These are phyloP conservation scores for Tipula unca DNA, from an alignment of 2,888 invertebrate genomes.

Conservation along the genomic window DNA sequence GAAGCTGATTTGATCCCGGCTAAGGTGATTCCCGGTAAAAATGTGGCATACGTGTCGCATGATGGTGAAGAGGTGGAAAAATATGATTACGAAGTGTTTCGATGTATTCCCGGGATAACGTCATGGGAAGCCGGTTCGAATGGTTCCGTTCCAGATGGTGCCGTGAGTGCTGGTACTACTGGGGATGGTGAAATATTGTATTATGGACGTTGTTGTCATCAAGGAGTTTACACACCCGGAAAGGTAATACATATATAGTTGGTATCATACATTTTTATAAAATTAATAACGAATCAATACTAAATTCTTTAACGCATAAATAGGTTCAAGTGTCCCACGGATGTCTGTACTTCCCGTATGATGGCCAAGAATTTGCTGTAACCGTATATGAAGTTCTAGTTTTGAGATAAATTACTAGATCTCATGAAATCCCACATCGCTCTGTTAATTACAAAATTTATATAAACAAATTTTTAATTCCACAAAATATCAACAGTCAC, in stretches of 20 bases:
- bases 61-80: constrained; percentile 55
- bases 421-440: too few relatives aligned
- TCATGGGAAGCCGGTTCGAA: constrained; percentile 54
- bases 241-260: constrained; percentile 55
- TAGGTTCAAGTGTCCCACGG: constrained; percentile 57
- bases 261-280: too few relatives aligned
- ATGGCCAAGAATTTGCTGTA: constrained; percentile 55
- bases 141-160: constrained; percentile 55
- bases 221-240: constrained; percentile 59
- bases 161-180: constrained; percentile 56
- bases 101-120: constrained; percentile 52
- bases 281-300: not conserved
- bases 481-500: too few relatives aligned
- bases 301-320: too few relatives aligned
- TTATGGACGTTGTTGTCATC: constrained; percentile 56
- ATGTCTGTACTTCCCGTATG: constrained; percentile 56
- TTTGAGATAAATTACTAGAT: constrained; percentile 4
- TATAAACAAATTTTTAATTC: too few relatives aligned
- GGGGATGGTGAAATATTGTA: constrained; percentile 57
- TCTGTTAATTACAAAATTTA: too few relatives aligned
- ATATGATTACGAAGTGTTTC: constrained; percentile 57
- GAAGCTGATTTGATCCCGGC: constrained; percentile 54
- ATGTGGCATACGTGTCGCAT: constrained; percentile 55
- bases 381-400: constrained; percentile 62
- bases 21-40: constrained; percentile 50